These are phyloP conservation scores for Ptiloglossa arizonensis DNA, from an alignment of 1,140 invertebrate genomes.

Conservation along the genomic window DNA sequence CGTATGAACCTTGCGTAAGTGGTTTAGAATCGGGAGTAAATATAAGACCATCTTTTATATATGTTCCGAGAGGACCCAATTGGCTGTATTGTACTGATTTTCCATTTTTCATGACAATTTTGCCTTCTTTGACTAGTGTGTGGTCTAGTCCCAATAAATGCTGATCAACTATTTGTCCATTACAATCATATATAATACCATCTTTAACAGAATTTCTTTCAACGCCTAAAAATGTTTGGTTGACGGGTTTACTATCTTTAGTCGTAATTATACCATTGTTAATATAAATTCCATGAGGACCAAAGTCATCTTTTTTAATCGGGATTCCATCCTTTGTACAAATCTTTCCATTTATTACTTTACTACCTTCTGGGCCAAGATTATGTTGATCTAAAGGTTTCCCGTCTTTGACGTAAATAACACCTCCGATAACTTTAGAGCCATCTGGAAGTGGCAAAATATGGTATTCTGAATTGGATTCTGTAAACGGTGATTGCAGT, in stretches of 20 bases:
- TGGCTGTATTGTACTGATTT: conserved; percentile 72
- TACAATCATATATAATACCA: conserved; percentile 70
- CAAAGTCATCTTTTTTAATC: conserved; percentile 76
- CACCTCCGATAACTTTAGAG: conserved; percentile 70
- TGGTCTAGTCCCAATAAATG: conserved; percentile 70
- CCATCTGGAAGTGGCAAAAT: conserved; percentile 76
- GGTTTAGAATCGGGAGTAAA: conserved; percentile 73
- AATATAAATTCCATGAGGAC: conserved; percentile 73
- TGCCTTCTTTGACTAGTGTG: conserved; percentile 74
- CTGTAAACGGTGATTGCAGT: conserved; percentile 43
- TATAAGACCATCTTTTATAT: conserved; percentile 77
- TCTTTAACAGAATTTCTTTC: conserved; percentile 74
- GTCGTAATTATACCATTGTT: conserved; percentile 74
- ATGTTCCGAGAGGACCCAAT: conserved; percentile 73
- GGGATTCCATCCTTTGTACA: conserved; percentile 73
- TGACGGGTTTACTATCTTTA: conserved; percentile 77
- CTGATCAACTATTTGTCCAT: conserved; percentile 67
- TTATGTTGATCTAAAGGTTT: conserved; percentile 73
- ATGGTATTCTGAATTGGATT: conserved; percentile 68
- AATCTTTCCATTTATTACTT: conserved; percentile 74
- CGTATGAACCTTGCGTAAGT: conserved; percentile 74
- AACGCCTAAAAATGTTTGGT: conserved; percentile 74
- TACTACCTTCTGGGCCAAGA: conserved; percentile 71
- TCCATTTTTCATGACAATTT: conserved; percentile 74
- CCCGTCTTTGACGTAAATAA: conserved; percentile 76